A percentile compares a stretch with the other conserved stretches of the same genome.
Conservation (phyloP, 1,140 invertebrate genomes). For the Penaeus indicus region DNA sequence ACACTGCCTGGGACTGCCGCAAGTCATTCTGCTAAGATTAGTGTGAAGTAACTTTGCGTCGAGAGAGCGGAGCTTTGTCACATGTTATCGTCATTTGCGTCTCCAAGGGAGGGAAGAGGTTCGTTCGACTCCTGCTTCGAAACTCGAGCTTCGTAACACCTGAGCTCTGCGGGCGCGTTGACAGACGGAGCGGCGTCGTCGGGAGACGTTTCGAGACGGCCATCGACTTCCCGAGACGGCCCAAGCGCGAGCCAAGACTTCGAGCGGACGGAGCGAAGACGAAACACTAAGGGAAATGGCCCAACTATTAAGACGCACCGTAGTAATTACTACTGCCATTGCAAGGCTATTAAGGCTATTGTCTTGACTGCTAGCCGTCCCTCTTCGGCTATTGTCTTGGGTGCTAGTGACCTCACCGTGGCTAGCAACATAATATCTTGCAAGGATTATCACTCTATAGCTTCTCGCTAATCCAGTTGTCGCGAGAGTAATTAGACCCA, state of each 20-base stretch:
- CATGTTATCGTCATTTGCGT: slow-evolving; percentile 4
- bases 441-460: no score
- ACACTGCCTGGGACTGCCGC: slow-evolving; percentile 31
- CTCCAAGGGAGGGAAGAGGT: not conserved
- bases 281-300: not conserved
- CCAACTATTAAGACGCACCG: slow-evolving; percentile 13
- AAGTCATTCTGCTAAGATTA: slow-evolving; percentile 50
- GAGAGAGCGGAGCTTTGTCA: not conserved
- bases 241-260: no score
- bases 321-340: slow-evolving; percentile 50
- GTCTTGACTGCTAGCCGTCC: slow-evolving; percentile 36
- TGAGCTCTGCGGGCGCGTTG: no score
- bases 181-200: no score
- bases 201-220: no score
- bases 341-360: slow-evolving; percentile 58
- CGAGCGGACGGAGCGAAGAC: not conserved
- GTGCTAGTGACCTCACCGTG: no score
- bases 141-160: no score
- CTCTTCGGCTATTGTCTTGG: slow-evolving; percentile 31
- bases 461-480: no score
- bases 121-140: no score
- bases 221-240: no score
- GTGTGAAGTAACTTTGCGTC: slow-evolving; percentile 21
- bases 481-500: no score
- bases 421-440: no score